These are phyloP conservation scores for Monopis laevigella DNA, from an alignment of 2,888 invertebrate genomes.

Conservation along the genomic window DNA sequence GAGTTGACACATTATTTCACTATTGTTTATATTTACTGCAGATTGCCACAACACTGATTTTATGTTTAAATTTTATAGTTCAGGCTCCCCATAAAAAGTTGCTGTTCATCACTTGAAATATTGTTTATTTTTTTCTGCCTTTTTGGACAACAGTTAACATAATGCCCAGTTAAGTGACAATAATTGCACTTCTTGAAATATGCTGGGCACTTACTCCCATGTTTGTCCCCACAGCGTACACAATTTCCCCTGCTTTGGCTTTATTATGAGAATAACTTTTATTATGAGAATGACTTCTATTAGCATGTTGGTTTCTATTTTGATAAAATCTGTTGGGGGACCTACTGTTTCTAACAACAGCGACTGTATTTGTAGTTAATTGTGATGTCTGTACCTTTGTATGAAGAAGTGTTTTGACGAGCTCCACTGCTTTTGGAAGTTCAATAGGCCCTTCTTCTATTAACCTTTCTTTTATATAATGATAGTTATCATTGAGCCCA, in stretches of 20 bases:
- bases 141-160: constrained; percentile 1
- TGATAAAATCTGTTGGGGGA: not conserved
- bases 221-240: not conserved
- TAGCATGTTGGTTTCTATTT: not conserved
- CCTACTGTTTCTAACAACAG: not conserved
- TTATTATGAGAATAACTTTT: not conserved
- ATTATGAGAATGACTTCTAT: not conserved
- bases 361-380: not conserved
- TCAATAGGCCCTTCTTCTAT: not conserved
- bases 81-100: not conserved
- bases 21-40: not conserved
- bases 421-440: not conserved
- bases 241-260: not conserved
- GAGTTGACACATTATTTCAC: not conserved
- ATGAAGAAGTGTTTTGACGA: not conserved
- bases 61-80: too few species aligned
- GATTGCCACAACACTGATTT: too few species aligned
- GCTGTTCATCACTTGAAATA: not conserved
- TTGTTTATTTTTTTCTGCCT: not conserved
- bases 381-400: not conserved
- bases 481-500: not conserved
- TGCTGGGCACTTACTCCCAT: constrained; percentile 1
- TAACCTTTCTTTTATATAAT: constrained; percentile 5
- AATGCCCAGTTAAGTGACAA: not conserved
- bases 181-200: not conserved